Evolutionary conservation across 2,888 invertebrate species (phyloP).

Genomic region (Aspidiotus rigidus): DNA sequence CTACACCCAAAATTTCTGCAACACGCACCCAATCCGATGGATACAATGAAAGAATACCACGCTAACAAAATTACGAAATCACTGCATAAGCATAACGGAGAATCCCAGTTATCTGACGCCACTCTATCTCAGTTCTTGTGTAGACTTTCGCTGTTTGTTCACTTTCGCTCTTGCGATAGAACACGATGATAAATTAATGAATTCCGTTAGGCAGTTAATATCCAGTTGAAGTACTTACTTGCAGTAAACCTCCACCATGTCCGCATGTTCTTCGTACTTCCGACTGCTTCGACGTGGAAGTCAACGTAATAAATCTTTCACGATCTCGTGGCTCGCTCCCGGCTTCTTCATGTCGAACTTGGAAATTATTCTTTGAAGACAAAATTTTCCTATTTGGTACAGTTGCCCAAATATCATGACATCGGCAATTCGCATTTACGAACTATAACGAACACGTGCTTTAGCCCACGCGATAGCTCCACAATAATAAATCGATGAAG

Average conservation of each 20-base stretch:
- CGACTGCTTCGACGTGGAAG: background rate
- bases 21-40: too few relatives aligned
- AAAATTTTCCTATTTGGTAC: too few relatives aligned
- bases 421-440: too few relatives aligned
- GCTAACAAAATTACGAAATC: background rate
- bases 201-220: background rate
- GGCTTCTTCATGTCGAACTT: background rate
- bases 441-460: too few relatives aligned
- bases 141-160: constrained; percentile 1
- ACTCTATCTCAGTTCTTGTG: background rate
- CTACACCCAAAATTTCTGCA: too few relatives aligned
- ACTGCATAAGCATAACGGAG: background rate
- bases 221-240: constrained; percentile 1
- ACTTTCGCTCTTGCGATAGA: constrained; percentile 2
- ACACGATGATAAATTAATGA: constrained; percentile 2
- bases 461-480: too few relatives aligned
- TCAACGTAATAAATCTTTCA: background rate
- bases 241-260: background rate
- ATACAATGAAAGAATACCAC: too few relatives aligned
- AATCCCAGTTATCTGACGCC: background rate
- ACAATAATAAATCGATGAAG: too few relatives aligned
- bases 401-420: too few relatives aligned
- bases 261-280: background rate
- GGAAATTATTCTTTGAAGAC: background rate
- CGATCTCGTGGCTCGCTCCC: too few relatives aligned